A percentile compares a stretch with the other conserved stretches of the same genome.
Conservation (phyloP, 2,113 vertebrate genomes). For the Oryzias javanicus region DNA sequence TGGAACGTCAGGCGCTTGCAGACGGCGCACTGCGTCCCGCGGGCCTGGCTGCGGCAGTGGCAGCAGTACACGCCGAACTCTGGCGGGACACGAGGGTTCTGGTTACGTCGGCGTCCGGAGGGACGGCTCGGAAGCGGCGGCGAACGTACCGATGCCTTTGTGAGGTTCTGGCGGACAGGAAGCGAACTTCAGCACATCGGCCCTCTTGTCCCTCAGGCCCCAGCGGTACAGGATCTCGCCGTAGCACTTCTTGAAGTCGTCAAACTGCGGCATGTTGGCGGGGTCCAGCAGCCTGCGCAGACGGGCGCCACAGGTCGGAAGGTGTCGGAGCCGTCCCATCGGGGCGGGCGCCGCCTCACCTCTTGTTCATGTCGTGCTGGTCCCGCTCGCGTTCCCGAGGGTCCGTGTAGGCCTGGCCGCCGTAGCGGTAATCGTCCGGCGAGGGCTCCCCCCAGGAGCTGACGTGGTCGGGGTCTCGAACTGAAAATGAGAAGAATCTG, state of each 20-base stretch:
- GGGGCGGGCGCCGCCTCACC: conserved; percentile 67
- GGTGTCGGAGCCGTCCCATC: too few relatives aligned
- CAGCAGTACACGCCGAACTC: conserved; percentile 96
- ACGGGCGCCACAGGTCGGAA: neutral
- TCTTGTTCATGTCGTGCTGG: conserved; percentile 96
- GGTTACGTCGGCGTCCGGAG: too few relatives aligned
- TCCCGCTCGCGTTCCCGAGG: conserved; percentile 91
- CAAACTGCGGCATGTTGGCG: conserved; percentile 89
- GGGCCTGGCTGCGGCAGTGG: conserved; percentile 92
- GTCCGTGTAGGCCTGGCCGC: conserved; percentile 81
- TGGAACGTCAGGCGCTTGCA: conserved; percentile 97
- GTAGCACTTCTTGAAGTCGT: conserved; percentile 98
- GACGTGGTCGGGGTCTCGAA: conserved; percentile 82
- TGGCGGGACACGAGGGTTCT: conserved; percentile 45
- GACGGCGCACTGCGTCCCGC: conserved; percentile 89
- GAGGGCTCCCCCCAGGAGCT: conserved; percentile 89
- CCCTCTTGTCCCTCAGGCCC: conserved; percentile 91
- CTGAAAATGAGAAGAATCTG: conserved; percentile 14
- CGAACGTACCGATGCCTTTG: conserved; percentile 88
- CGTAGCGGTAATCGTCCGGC: conserved; percentile 87
- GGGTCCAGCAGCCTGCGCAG: conserved; percentile 87
- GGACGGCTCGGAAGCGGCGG: too few relatives aligned
- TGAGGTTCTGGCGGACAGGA: conserved; percentile 94
- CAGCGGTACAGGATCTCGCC: conserved; percentile 96
- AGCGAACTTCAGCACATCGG: conserved; percentile 95